Base-by-base conservation (phyloP, 2,797 vertebrate genomes). In the Morelia viridis region DNA sequence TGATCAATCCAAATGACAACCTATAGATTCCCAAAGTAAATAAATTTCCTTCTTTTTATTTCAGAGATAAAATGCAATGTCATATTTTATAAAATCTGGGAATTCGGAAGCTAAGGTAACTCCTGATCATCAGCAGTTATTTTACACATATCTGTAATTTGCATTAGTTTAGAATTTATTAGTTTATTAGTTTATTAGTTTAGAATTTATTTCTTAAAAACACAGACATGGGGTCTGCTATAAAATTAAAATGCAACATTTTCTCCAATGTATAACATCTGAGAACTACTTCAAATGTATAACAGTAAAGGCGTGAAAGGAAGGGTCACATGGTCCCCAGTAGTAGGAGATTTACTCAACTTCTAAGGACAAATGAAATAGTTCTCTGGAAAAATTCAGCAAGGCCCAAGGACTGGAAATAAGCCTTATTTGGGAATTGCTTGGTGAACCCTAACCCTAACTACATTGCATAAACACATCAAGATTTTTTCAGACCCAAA, bases 1-100 rank as follows among this genome's bases (percentile, higher is more conserved):
- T 91, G 86, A 96, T 56, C 41, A 91, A 95, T 92, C 53, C 92
- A 94, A 95, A 94, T 92, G 58, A 94, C 94, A 60, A 89, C n/a
- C 92, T 94, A 35, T 90, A 89, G 88, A 91, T 22, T 95, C 89
- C 91, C 80, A 31, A 90, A n/a, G 94, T 92, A 95, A 95, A 93
- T 85, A 24, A 93, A 87, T 46, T 92, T 94, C 91, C 68, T 62
- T 15, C 12, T 93, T 26, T 95, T 35, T 64, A 87, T 93, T 91
- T 88, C 1, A 1, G n/a, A 89, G 2, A 17, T 94, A 19, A 95
- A 53, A 89, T 50, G 90, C 35, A 92, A n/a, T 5, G 62, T 50
- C 5, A 1, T 71, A 7, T 88, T 92, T 85, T 94, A 76, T 90
- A 50, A 95, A 96, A 93, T 31, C 53, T 76, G 7, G 53, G 64